Evolutionary conservation across 2,113 vertebrate species (phyloP).

Genomic region (Pantherophis guttatus): DNA sequence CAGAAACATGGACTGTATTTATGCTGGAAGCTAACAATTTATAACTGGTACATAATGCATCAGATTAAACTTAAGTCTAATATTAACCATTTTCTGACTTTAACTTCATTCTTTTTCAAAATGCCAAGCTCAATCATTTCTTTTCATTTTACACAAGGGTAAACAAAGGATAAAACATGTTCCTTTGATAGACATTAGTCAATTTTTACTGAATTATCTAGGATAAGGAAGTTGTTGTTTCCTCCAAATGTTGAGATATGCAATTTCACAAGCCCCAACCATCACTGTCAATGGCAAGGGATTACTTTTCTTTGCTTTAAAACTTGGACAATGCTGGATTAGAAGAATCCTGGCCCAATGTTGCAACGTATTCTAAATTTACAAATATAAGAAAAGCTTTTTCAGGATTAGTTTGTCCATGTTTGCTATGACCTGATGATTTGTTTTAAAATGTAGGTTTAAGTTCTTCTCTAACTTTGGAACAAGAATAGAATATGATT

Average conservation of each 20-base stretch:
- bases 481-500: not conserved
- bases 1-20: not conserved
- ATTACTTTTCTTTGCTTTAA: not conserved
- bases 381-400: not conserved
- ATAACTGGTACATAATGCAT: not conserved
- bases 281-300: not conserved
- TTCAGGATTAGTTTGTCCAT: not conserved
- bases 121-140: not conserved
- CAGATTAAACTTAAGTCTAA: not conserved
- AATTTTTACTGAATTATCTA: not conserved
- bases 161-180: not conserved
- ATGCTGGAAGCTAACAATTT: not conserved
- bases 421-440: not conserved
- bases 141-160: not conserved
- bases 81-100: not conserved
- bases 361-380: not conserved
- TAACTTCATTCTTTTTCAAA: not conserved
- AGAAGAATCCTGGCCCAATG: not conserved
- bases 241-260: not conserved
- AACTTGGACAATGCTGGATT: not conserved
- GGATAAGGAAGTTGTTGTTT: not conserved
- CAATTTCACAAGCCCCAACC: not conserved
- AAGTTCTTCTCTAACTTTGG: not conserved
- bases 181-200: not conserved
- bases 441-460: not conserved